A percentile compares a stretch with the other conserved stretches of the same genome.
Evolutionary conservation across 2,888 invertebrate genomes (phyloP).

Genomic region (Dione juno): DNA sequence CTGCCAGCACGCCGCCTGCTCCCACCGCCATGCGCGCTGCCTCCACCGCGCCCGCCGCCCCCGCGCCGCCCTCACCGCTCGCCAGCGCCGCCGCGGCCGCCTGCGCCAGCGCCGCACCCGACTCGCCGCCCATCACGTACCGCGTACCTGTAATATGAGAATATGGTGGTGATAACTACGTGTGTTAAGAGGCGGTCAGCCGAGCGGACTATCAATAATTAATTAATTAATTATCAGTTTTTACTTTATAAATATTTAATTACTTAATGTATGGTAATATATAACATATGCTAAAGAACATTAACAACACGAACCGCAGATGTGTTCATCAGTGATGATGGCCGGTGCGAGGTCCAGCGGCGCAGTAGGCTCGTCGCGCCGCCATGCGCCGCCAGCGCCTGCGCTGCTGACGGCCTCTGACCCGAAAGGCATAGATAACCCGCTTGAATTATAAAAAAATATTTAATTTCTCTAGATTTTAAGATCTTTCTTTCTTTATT

Average conservation of each 20-base stretch:
- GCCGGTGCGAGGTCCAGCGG: slow-evolving; percentile 72
- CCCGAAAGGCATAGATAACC: slow-evolving; percentile 63
- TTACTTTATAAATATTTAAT: no score
- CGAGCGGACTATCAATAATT: no score
- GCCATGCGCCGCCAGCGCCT: slow-evolving; percentile 58
- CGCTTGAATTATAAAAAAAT: slow-evolving; percentile 55
- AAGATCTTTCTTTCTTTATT: no score
- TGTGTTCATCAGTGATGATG: slow-evolving; percentile 59
- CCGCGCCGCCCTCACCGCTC: slow-evolving; percentile 44
- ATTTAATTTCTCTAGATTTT: no score
- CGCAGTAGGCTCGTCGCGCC: slow-evolving; percentile 56
- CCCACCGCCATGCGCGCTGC: slow-evolving; percentile 51
- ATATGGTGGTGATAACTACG: not conserved
- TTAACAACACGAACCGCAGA: slow-evolving; percentile 61
- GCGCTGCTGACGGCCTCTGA: slow-evolving; percentile 51
- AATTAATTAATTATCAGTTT: no score
- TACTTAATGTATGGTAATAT: no score
- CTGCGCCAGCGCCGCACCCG: slow-evolving; percentile 60
- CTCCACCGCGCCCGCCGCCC: slow-evolving; percentile 50
- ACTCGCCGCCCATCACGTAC: slow-evolving; percentile 71
- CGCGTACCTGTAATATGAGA: slow-evolving; percentile 58
- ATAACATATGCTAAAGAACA: no score
- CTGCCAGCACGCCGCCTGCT: slow-evolving; percentile 50
- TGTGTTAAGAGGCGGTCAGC: no score
- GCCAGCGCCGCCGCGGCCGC: slow-evolving; percentile 53